Base-by-base conservation (phyloP, 2,113 vertebrate genomes). In the Alces alces region DNA sequence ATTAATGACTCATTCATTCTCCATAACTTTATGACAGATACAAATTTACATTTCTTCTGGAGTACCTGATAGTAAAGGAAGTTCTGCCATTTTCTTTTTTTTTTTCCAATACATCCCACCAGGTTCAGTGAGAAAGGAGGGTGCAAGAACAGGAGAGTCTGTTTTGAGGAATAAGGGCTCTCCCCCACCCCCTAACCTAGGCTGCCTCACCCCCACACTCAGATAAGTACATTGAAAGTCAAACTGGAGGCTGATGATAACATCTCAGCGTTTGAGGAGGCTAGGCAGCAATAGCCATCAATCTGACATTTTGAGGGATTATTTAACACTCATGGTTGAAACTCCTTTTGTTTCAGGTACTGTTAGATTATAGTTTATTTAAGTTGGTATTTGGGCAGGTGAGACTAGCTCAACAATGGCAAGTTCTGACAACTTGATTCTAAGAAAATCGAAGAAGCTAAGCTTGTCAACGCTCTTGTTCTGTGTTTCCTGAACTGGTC, bases 1-100 rank as follows among this genome's bases (percentile, higher is more conserved):
- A 91, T 97, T 98, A 98, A 98, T 97, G 92, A 98, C 88, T 98
- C 98, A 97, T 97, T 97, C 79, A 97, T 97, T 95, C 96, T 73
- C 83, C 33, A 95, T 97, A 98, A 98, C 88, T 98, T 98, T 89
- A 87, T 98, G 97, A 93, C 86, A 98, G 97, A 92, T 95, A 97
- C 10, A 92, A 98, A 98, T 98, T 96, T 97, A 97, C 96, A 97
- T 98, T 98, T 98, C 97, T 98, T 83, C 89, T 98, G 94, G 93
- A 96, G 95, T 94, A 98, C 93, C 73, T 96, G 97, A 95, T 80
- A 86, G 94, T 73, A 96, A 98, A 98, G 98, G 47, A 89, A 97
- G 36, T 92, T 97, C 88, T 94, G 95, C 91, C 80, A 96, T 97
- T 98, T 50, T 84, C 96, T 70, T 91, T 78, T 97, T 96, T 97